A percentile compares a stretch with the other conserved stretches of the same genome.
Conservation (phyloP, 2,888 invertebrate genomes). For the Siphonodentalium dalli region DNA sequence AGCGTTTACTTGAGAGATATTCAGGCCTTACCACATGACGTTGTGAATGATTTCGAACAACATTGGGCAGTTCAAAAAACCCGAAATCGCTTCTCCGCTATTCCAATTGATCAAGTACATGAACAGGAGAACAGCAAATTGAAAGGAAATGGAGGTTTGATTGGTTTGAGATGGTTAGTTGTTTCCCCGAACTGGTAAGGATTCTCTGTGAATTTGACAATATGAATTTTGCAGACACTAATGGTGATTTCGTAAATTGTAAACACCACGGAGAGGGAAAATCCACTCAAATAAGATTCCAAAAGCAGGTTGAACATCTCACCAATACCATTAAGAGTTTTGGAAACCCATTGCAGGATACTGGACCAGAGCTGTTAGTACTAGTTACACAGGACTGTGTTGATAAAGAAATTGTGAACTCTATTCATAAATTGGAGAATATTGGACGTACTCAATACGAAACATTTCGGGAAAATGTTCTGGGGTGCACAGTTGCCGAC, state of each 20-base stretch:
- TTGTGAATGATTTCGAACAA: not conserved
- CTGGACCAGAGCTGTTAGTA: constrained; percentile 12
- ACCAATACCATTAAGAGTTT: constrained; percentile 8
- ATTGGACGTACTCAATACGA: too few species aligned
- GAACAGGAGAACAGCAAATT: too few species aligned
- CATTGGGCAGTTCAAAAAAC: too few species aligned
- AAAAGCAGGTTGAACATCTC: constrained; percentile 14
- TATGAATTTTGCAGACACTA: constrained; percentile 13
- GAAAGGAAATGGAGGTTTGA: constrained; percentile 16
- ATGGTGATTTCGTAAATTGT: not conserved
- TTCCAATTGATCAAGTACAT: constrained; percentile 29
- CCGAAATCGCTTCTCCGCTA: too few species aligned
- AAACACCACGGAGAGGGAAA: constrained; percentile 26
- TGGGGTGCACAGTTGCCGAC: too few species aligned
- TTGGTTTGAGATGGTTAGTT: constrained; percentile 25
- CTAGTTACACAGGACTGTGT: constrained; percentile 14
- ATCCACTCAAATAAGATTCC: constrained; percentile 20
- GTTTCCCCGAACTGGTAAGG: constrained; percentile 25
- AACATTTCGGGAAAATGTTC: too few species aligned
- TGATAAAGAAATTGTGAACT: constrained; percentile 5
- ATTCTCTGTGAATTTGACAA: too few species aligned
- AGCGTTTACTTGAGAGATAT: constrained; percentile 13
- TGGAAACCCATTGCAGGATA: constrained; percentile 23
- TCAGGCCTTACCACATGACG: not conserved
- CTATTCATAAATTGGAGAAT: too few species aligned